A percentile compares a stretch with the other conserved stretches of the same genome.
Conservation (phyloP, 2,888 invertebrate genomes). For the Helobdella robusta region DNA sequence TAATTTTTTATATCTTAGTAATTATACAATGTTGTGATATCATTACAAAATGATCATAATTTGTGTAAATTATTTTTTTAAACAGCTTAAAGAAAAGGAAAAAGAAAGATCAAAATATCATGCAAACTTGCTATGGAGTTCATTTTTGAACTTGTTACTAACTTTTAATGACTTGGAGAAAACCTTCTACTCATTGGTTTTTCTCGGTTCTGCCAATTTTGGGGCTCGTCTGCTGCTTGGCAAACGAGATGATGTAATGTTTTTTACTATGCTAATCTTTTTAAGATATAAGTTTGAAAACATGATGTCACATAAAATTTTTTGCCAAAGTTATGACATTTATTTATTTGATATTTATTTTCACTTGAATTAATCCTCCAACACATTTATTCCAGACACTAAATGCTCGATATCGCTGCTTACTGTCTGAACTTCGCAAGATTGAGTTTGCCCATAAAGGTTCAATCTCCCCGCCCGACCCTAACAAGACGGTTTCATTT, state of each 20-base stretch:
- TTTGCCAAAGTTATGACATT: too few relatives aligned
- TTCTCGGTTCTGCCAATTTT: constrained; percentile 14
- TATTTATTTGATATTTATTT: neutral
- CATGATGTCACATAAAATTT: too few relatives aligned
- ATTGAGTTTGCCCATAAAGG: constrained; percentile 13
- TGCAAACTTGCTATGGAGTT: constrained; percentile 11
- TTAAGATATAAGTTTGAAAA: too few relatives aligned
- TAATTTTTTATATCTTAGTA: neutral
- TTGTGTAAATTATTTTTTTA: neutral
- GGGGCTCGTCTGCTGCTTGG: neutral
- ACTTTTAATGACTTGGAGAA: constrained; percentile 2
- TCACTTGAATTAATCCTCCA: neutral
- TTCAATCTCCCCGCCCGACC: neutral
- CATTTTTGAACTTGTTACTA: constrained; percentile 7
- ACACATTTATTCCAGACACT: neutral
- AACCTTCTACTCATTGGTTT: constrained; percentile 15
- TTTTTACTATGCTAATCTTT: too few relatives aligned
- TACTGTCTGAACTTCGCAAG: constrained; percentile 12
- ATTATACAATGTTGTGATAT: neutral
- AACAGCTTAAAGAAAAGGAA: constrained; percentile 11
- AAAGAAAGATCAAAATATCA: neutral
- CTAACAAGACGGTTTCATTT: neutral
- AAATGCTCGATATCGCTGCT: constrained; percentile 10
- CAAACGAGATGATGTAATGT: too few relatives aligned
- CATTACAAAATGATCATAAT: neutral